A percentile compares a stretch with the other conserved stretches of the same genome.
phyloP scores from a whole-genome alignment of 2,888 invertebrate genomes.

The Pilophorus perplexus region DNA sequence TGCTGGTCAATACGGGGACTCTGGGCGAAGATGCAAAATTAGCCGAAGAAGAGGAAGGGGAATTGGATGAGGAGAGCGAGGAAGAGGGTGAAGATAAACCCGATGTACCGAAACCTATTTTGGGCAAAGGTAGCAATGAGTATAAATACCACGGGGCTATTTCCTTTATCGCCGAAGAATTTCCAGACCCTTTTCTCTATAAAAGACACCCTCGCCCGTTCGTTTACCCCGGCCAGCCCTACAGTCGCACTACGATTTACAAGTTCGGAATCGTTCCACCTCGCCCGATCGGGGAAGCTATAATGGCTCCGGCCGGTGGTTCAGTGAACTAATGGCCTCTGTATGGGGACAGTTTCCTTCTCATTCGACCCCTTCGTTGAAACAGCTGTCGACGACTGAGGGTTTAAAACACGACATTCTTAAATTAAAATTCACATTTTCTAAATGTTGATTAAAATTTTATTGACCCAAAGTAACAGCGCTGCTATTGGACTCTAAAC shows the following conservation, averaged over 20 bases:
- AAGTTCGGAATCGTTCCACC: constrained; percentile 59
- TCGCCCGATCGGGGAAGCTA: constrained; percentile 5
- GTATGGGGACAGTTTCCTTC: too few relatives aligned
- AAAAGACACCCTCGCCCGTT: constrained; percentile 71
- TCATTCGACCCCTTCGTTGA: too few relatives aligned
- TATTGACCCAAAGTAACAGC: too few relatives aligned
- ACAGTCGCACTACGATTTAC: constrained; percentile 69
- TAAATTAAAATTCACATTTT: too few relatives aligned
- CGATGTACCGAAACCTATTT: constrained; percentile 39
- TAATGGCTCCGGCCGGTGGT: constrained; percentile 14
- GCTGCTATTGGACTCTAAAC: too few relatives aligned
- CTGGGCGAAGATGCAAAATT: neutral
- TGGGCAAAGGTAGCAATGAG: constrained; percentile 38
- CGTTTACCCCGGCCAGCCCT: constrained; percentile 68
- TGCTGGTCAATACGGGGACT: constrained; percentile 17
- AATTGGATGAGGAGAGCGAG: constrained; percentile 41
- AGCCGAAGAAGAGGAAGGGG: constrained; percentile 26
- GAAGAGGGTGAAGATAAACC: constrained; percentile 34
- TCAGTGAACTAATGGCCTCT: too few relatives aligned
- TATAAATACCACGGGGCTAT: constrained; percentile 42
- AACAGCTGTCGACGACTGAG: too few relatives aligned
- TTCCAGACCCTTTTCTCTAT: constrained; percentile 55
- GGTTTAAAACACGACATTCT: too few relatives aligned
- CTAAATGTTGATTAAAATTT: too few relatives aligned
- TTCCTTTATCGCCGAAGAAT: constrained; percentile 41